Conservation (phyloP, 2,888 invertebrate genomes). For the Lithophane ornitopus region DNA sequence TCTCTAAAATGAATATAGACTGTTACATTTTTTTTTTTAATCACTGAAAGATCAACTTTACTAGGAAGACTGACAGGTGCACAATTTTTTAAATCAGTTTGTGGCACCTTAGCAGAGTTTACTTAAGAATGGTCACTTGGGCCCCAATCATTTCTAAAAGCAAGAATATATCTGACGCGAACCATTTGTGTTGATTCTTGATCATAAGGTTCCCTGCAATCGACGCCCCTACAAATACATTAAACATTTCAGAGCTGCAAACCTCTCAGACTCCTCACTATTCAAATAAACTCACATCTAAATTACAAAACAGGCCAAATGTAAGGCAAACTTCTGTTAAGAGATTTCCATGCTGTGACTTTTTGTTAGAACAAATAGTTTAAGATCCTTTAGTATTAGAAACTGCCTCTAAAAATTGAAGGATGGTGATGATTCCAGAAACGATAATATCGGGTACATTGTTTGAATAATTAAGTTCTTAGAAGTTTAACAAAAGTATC, state of each 20-base stretch:
- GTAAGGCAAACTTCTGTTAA: constrained; percentile 41
- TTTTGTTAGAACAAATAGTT: constrained; percentile 11
- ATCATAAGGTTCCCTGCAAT: constrained; percentile 93
- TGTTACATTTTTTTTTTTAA: not conserved
- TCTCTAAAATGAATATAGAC: constrained; percentile 37
- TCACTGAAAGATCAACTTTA: too few species aligned
- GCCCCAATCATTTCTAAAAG: constrained; percentile 82
- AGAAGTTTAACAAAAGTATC: not conserved
- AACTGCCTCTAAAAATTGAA: not conserved
- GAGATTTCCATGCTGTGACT: constrained; percentile 34
- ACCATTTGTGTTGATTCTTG: constrained; percentile 92
- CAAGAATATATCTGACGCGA: constrained; percentile 93
- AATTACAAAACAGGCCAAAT: constrained; percentile 46
- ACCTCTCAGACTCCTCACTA: constrained; percentile 35
- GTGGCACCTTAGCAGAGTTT: not conserved
- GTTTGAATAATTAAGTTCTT: too few species aligned
- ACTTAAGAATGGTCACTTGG: constrained; percentile 77
- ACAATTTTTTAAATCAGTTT: not conserved
- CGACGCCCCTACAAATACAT: constrained; percentile 89
- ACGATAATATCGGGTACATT: not conserved
- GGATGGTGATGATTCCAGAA: not conserved
- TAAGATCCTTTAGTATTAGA: not conserved
- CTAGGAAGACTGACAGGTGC: too few species aligned
- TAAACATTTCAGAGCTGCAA: constrained; percentile 41
- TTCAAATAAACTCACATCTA: constrained; percentile 46